Evolutionary conservation across 2,113 vertebrate species (phyloP).

Genomic region (Acanthochromis polyacanthus): DNA sequence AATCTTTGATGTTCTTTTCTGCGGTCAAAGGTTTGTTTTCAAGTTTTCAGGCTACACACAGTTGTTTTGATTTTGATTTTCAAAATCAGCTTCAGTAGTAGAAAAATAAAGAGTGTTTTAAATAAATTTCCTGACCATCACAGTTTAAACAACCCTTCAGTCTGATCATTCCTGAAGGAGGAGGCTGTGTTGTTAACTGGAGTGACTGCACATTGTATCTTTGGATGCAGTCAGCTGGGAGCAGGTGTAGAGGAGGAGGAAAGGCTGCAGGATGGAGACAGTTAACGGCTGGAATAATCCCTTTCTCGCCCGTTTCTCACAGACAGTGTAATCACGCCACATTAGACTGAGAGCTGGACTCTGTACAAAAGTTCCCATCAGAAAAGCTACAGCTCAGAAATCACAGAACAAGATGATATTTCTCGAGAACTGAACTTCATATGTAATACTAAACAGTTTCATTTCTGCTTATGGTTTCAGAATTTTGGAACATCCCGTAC

Average conservation of each 20-base stretch:
- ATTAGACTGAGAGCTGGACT: background rate
- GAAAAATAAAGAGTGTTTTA: too few species aligned
- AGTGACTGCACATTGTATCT: slow-evolving; percentile 1
- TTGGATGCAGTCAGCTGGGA: slow-evolving; percentile 12
- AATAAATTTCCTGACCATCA: background rate
- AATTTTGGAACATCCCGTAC: background rate
- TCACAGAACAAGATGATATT: background rate
- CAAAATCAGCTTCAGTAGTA: too few species aligned
- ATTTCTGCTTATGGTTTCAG: background rate
- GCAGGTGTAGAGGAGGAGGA: slow-evolving; percentile 33
- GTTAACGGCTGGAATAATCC: slow-evolving; percentile 23
- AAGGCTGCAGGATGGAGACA: slow-evolving; percentile 13
- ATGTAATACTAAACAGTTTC: background rate
- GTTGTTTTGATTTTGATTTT: too few species aligned
- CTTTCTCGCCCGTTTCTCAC: slow-evolving; percentile 10
- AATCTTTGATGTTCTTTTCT: too few species aligned
- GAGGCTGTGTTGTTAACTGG: background rate
- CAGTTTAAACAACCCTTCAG: background rate
- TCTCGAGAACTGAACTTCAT: background rate
- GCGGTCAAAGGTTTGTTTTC: too few species aligned
- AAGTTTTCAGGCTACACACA: too few species aligned
- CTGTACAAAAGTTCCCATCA: background rate
- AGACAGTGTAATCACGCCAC: slow-evolving; percentile 15
- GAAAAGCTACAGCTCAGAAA: background rate
- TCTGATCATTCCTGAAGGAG: background rate